Evolutionary conservation across 2,113 vertebrate genomes (phyloP), one percentile per base, ranked within the genome.

Genomic region (Percina caprodes): DNA sequence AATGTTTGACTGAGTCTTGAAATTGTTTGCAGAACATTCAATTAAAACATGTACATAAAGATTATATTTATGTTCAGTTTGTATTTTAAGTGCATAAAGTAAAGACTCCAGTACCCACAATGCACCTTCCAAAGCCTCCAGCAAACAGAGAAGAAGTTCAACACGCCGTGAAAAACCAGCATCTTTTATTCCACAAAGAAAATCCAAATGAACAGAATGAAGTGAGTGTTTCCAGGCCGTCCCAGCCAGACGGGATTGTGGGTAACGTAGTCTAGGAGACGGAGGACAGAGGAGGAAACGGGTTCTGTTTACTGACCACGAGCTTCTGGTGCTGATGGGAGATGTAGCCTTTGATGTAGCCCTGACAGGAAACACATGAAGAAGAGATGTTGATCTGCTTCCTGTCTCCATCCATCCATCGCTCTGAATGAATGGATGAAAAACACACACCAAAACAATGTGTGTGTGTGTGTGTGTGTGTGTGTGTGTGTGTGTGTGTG

Each of bases 251-350:
- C 33, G 26, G 90, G 35, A 81, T 80, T 86, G 80, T 92, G 88
- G 86, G 82, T 74, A 78, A 21, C 13, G 80, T 74, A 70, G 65
- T 95, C 84, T 95, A 99, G 60, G 96, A 97, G 77, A 98, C 92
- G 0, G 97, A 96, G 35, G 98, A 98, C 45, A 99, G 91, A 0
- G 97, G 92, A 52, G 98, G 98, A 88, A 99, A 99, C 0, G 98
- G 98, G 63, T 99, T 99, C 88, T 99, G 97, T 92, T 99, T 99
- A 88, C 98, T 99, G 92, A 99, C 98, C 2, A 99, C 98, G 12
- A 99, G 95, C 84, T 99, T 99, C 93, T 99, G 98, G 89, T 99
- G 97, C 91, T 99, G 98, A 68, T 99, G 97, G 23, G 98, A 99
- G 89, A 99, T 99, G 86, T 99, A 99, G 62, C 98, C 98, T 92